Conservation (phyloP, 2,797 vertebrate species). For the Melanotaenia parkinsoni region DNA sequence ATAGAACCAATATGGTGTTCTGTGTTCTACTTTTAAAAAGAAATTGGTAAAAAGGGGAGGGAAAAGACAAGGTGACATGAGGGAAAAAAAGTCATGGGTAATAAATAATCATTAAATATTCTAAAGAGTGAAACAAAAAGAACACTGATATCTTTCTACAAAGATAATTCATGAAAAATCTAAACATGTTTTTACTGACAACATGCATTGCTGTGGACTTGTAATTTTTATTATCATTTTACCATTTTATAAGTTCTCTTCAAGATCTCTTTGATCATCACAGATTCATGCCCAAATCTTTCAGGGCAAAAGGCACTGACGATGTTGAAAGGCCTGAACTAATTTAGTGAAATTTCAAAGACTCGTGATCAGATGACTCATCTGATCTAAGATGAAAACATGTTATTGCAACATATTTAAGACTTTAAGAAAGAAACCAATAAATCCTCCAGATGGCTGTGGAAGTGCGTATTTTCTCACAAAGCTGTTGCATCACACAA, state of each 20-base stretch:
- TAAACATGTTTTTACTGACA: neutral
- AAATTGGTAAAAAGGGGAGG: neutral
- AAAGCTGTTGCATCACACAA: conserved; percentile 53
- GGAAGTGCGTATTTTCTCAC: conserved; percentile 35
- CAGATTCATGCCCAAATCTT: conserved; percentile 11
- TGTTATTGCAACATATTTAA: conserved; percentile 32
- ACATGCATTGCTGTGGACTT: neutral
- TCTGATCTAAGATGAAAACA: conserved; percentile 38
- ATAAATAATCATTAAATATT: conserved; percentile 2
- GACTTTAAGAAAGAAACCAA: conserved; percentile 21
- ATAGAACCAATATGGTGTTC: neutral
- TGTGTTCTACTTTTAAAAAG: too few species aligned
- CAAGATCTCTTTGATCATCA: conserved; percentile 37
- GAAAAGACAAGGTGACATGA: neutral
- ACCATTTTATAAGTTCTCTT: conserved; percentile 32
- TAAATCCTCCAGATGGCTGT: conserved; percentile 52
- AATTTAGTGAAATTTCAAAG: conserved; percentile 31
- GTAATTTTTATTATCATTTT: conserved; percentile 15
- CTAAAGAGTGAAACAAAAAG: neutral
- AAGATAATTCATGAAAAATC: conserved; percentile 1
- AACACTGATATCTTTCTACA: conserved; percentile 5
- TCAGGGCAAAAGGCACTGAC: neutral
- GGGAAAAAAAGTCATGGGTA: conserved; percentile 1
- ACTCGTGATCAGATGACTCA: conserved; percentile 3
- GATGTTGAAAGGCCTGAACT: conserved; percentile 25